Evolutionary conservation across 2,797 vertebrate species (phyloP).

Genomic region (Melanotaenia trifasciata): DNA sequence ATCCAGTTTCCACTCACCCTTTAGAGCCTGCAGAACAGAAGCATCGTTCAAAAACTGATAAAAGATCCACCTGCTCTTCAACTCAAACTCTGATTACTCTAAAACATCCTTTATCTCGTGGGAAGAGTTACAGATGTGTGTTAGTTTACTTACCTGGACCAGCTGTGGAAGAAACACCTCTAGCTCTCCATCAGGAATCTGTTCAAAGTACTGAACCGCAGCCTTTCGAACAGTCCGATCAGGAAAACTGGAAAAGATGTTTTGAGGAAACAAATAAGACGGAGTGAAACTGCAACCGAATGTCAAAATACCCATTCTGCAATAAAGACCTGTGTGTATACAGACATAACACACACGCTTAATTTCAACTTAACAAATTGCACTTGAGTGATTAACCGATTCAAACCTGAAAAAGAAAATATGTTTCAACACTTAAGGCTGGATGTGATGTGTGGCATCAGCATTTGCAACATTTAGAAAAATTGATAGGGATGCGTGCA

Average conservation of each 20-base stretch:
- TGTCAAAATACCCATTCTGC: too few relatives aligned
- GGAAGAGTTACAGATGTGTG: background rate
- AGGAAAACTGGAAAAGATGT: conserved; percentile 83
- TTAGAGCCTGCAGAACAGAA: conserved; percentile 83
- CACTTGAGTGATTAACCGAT: too few relatives aligned
- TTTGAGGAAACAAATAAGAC: conserved; percentile 2
- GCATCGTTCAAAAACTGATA: background rate
- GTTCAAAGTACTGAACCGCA: conserved; percentile 85
- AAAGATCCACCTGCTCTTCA: background rate
- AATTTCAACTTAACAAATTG: too few relatives aligned
- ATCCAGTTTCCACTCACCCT: conserved; percentile 89
- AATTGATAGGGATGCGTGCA: too few relatives aligned
- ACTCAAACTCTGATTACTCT: background rate
- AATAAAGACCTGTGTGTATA: too few relatives aligned
- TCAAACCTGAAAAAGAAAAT: too few relatives aligned
- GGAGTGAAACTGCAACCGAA: background rate
- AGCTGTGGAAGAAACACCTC: conserved; percentile 89
- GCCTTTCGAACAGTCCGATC: conserved; percentile 86
- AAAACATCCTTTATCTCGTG: background rate
- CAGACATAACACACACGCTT: too few relatives aligned
- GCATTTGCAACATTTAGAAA: too few relatives aligned
- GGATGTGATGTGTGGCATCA: too few relatives aligned
- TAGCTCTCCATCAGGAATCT: conserved; percentile 84
- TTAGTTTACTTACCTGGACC: conserved; percentile 84
- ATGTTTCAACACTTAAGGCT: too few relatives aligned